These are phyloP conservation scores for Cavia porcellus DNA, from an alignment of 2,113 vertebrate species.

Conservation along the genomic window DNA sequence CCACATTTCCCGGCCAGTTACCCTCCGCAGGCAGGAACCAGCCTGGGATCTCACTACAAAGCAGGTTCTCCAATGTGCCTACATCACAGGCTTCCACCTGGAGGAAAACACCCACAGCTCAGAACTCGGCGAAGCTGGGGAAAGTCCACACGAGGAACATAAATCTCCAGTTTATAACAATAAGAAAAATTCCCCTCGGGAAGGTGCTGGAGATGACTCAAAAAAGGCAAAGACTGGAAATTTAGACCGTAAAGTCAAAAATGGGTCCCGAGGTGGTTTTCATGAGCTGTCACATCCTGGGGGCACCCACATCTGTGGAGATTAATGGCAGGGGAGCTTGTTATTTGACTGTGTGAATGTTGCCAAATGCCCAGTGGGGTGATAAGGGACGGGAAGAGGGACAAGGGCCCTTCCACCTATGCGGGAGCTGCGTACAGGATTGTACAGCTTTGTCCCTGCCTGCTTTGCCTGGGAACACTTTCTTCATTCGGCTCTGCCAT, in stretches of 20 bases:
- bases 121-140: conserved; percentile 72
- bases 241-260: conserved; percentile 79
- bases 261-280: conserved; percentile 66
- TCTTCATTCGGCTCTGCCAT: neutral
- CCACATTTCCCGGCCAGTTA: neutral
- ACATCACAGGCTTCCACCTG: neutral
- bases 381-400: neutral
- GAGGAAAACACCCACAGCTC: conserved; percentile 45
- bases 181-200: conserved; percentile 79
- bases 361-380: conserved; percentile 11
- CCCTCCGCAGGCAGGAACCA: conserved; percentile 52
- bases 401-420: accelerated
- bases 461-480: neutral
- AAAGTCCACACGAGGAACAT: conserved; percentile 81
- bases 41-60: conserved; percentile 61
- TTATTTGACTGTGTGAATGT: neutral
- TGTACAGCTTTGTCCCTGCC: neutral
- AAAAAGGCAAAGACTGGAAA: conserved; percentile 82
- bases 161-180: conserved; percentile 86
- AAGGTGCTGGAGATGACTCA: conserved; percentile 83
- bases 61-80: neutral
- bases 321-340: neutral
- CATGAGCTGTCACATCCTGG: conserved; percentile 74
- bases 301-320: conserved; percentile 23
- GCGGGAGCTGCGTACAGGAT: neutral